These are phyloP conservation scores for Phylloscopus collybita DNA, from an alignment of 2,797 vertebrate genomes.

Conservation along the genomic window DNA sequence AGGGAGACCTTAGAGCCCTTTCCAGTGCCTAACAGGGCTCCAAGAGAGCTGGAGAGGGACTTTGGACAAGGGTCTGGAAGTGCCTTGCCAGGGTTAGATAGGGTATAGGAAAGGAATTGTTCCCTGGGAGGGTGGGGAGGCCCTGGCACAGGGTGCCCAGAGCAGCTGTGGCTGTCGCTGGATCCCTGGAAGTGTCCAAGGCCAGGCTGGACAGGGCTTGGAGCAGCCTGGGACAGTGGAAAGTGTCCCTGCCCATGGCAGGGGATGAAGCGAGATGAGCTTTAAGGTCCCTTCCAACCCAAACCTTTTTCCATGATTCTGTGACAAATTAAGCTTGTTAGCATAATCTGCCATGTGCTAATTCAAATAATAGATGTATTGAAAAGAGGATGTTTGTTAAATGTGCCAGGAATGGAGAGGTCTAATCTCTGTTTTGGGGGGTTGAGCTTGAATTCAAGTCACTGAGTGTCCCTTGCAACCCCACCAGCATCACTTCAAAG, in stretches of 20 bases:
- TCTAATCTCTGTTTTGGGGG: neutral
- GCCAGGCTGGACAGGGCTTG: fast-evolving
- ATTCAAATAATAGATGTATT: constrained; percentile 61
- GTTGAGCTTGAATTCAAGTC: neutral
- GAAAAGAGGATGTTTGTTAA: constrained; percentile 59
- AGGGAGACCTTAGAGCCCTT: neutral
- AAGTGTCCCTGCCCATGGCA: neutral
- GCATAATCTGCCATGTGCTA: constrained; percentile 53
- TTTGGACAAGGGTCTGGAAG: neutral
- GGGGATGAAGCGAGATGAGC: fast-evolving
- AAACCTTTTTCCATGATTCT: neutral
- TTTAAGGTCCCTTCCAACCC: neutral
- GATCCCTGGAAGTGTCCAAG: neutral
- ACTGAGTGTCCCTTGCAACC: neutral
- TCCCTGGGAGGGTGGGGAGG: neutral
- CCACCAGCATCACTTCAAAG: neutral
- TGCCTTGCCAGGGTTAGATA: neutral
- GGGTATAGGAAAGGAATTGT: neutral
- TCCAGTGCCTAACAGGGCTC: neutral
- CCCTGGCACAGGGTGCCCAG: neutral
- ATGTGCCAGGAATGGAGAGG: neutral
- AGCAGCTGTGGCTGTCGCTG: neutral
- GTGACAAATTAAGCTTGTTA: constrained; percentile 72
- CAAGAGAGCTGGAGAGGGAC: neutral
- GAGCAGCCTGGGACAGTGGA: neutral